Evolutionary conservation across 2,797 vertebrate species (phyloP).

Genomic region (Leucoraja ocellata): DNA sequence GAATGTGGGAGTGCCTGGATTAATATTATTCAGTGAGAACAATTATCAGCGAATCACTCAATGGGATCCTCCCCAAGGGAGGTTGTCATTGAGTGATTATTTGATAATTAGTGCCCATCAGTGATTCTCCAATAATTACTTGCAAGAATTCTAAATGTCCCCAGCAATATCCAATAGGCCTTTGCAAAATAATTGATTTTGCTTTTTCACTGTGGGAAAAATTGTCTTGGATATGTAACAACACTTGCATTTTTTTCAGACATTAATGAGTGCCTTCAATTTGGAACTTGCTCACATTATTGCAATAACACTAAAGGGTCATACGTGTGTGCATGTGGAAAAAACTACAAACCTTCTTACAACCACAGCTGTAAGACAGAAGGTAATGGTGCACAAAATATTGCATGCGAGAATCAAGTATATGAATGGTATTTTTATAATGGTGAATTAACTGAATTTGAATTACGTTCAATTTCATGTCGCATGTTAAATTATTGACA

Average conservation of each 20-base stretch:
- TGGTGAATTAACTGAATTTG: not conserved
- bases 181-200: conserved; percentile 37
- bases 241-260: conserved; percentile 60
- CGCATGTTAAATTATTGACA: not conserved
- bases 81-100: too few relatives aligned
- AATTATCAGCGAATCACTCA: too few relatives aligned
- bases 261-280: conserved; percentile 86
- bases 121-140: not conserved
- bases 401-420: not conserved
- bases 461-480: not conserved
- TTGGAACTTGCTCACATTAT: conserved; percentile 84
- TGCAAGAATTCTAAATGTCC: not conserved
- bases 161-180: not conserved
- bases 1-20: too few relatives aligned
- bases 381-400: conserved; percentile 63
- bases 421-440: not conserved
- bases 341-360: conserved; percentile 82
- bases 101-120: not conserved
- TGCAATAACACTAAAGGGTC: conserved; percentile 90
- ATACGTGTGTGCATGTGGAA: conserved; percentile 84
- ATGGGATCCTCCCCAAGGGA: too few relatives aligned
- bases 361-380: conserved; percentile 76
- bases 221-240: not conserved
- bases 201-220: not conserved
- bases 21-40: not conserved